Evolutionary conservation across 2,888 invertebrate species (phyloP).

Genomic region (Pelosia muscerda): DNA sequence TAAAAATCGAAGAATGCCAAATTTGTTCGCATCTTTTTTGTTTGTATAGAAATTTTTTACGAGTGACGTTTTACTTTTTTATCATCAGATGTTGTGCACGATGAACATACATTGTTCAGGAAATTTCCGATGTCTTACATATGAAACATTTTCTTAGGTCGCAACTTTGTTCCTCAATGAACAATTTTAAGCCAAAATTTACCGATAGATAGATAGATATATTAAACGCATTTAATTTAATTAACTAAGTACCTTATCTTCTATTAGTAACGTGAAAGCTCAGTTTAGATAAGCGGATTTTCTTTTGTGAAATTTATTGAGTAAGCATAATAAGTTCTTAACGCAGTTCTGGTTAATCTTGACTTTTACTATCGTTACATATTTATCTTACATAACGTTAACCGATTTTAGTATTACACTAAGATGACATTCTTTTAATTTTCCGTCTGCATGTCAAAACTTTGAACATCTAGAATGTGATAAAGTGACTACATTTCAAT

Average conservation of each 20-base stretch:
- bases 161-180: neutral
- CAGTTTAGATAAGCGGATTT: too few species aligned
- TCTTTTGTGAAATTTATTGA: neutral
- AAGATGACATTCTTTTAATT: neutral
- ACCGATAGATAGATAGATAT: too few species aligned
- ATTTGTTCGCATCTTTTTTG: slow-evolving; percentile 51
- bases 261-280: too few species aligned
- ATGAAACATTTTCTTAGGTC: neutral
- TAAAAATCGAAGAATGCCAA: slow-evolving; percentile 46
- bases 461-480: neutral
- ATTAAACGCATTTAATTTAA: neutral
- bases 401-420: neutral
- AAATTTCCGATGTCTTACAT: neutral
- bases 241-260: neutral
- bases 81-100: neutral
- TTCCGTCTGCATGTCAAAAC: neutral
- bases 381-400: neutral
- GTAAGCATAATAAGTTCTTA: too few species aligned
- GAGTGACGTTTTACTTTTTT: slow-evolving; percentile 34
- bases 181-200: neutral
- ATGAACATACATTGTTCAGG: neutral
- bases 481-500: neutral
- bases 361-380: neutral
- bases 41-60: slow-evolving; percentile 42
- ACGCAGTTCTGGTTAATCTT: neutral